A percentile compares a stretch with the other conserved stretches of the same genome.
phyloP scores from a whole-genome alignment of 2,797 vertebrate species.

The Hephaestus fuliginosus region DNA sequence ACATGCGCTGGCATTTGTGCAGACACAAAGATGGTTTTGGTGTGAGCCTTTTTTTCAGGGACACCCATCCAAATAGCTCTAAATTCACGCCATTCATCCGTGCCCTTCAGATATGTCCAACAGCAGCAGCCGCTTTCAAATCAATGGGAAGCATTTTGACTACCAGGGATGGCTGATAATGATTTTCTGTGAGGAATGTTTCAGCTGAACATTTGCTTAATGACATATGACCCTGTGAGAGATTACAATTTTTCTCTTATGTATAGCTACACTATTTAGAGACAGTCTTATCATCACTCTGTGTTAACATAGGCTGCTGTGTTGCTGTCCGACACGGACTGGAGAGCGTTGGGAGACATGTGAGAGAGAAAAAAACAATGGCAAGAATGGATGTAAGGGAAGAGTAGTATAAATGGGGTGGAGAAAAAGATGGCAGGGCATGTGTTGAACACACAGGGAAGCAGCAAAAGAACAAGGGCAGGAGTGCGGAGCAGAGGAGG shows the following conservation, averaged over 20 bases:
- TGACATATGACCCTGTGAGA: conserved; percentile 60
- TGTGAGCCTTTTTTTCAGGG: conserved; percentile 32
- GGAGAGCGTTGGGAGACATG: conserved; percentile 1
- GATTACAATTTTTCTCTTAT: conserved; percentile 42
- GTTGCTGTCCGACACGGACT: neutral
- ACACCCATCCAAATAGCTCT: conserved; percentile 41
- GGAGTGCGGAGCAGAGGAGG: conserved; percentile 17
- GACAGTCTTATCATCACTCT: conserved; percentile 35
- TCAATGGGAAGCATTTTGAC: conserved; percentile 62
- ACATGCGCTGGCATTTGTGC: conserved; percentile 46
- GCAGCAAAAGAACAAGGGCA: conserved; percentile 51
- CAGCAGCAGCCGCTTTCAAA: conserved; percentile 46
- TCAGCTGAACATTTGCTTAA: conserved; percentile 54
- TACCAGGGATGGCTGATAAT: conserved; percentile 39
- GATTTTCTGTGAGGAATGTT: conserved; percentile 41
- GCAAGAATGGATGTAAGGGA: conserved; percentile 10
- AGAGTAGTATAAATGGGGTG: conserved; percentile 17
- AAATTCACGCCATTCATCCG: conserved; percentile 51
- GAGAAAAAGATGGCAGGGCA: conserved; percentile 37
- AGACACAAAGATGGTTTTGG: conserved; percentile 69
- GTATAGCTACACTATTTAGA: conserved; percentile 19
- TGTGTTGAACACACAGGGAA: conserved; percentile 60
- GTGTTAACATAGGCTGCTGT: conserved; percentile 2
- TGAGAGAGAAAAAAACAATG: conserved; percentile 10
- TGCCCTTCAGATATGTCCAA: conserved; percentile 60